A percentile compares a stretch with the other conserved stretches of the same genome.
These are phyloP conservation scores for Spizaetus ornatus DNA, from an alignment of 2,113 vertebrate genomes.

Conservation along the genomic window DNA sequence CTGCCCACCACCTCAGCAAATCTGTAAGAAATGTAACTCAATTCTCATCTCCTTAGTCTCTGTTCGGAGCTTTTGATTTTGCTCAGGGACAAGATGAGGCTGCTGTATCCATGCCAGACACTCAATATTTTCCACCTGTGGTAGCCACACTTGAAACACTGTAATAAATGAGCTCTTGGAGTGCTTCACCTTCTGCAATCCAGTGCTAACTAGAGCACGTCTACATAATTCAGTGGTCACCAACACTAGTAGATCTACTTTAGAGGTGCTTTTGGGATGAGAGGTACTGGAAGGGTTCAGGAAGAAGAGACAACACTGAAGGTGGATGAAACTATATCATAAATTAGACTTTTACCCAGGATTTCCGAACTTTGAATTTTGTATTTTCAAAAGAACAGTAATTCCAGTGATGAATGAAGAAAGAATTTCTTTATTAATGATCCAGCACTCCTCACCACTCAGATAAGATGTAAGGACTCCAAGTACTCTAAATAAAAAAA, in stretches of 20 bases:
- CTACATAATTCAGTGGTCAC: not conserved
- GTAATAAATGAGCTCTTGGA: not conserved
- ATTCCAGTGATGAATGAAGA: not conserved
- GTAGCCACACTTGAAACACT: not conserved
- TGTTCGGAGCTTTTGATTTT: not conserved
- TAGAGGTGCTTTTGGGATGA: not conserved
- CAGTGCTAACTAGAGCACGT: not conserved
- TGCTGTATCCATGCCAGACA: not conserved
- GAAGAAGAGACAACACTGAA: not conserved
- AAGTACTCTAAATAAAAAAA: not conserved
- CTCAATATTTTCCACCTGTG: not conserved
- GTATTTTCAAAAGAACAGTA: not conserved
- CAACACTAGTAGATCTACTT: not conserved
- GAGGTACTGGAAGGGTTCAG: not conserved
- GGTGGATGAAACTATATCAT: not conserved
- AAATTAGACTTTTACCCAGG: not conserved
- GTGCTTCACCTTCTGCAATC: not conserved
- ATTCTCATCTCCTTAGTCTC: not conserved
- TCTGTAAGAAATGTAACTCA: not conserved
- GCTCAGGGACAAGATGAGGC: not conserved
- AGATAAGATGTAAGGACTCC: not conserved
- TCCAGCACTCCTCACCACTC: not conserved
- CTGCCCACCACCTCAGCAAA: not conserved
- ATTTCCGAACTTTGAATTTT: not conserved
- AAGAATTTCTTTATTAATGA: not conserved